phyloP scores from a whole-genome alignment of 2,113 vertebrate species.

The Salvelinus namaycush region DNA sequence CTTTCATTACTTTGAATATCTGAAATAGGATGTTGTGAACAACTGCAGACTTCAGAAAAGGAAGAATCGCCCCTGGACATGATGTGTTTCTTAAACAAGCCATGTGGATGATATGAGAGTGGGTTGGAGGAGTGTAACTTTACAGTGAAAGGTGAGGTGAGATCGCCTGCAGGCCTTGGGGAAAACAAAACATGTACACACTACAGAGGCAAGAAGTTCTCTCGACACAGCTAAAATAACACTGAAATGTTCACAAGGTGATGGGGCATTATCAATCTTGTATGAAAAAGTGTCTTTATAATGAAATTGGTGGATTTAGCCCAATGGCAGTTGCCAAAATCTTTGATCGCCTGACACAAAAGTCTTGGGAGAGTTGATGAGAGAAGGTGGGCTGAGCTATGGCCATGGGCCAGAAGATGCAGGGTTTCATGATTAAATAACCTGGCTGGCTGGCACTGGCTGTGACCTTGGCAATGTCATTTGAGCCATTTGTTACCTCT shows the following conservation, averaged over 20 bases:
- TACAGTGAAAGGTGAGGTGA: background rate
- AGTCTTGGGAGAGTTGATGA: constrained; percentile 32
- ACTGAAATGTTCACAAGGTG: constrained; percentile 15
- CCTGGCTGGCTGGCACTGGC: constrained; percentile 33
- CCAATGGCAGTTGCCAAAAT: constrained; percentile 32
- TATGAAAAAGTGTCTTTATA: constrained; percentile 45
- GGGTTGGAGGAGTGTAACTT: background rate
- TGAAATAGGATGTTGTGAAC: background rate
- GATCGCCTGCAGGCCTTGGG: background rate
- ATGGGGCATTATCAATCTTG: constrained; percentile 45
- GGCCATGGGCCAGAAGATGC: constrained; percentile 44
- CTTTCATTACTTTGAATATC: background rate
- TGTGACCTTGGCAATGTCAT: constrained; percentile 57
- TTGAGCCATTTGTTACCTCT: constrained; percentile 32
- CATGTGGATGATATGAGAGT: background rate
- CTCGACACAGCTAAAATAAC: background rate
- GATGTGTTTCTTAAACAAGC: background rate
- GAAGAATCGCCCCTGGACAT: background rate
- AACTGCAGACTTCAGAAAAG: background rate
- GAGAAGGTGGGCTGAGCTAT: constrained; percentile 31
- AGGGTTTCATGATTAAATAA: constrained; percentile 53
- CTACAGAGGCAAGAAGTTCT: constrained; percentile 13
- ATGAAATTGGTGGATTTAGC: constrained; percentile 40
- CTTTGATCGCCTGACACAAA: constrained; percentile 35
- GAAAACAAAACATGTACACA: constrained; percentile 6